Evolutionary conservation across 2,888 invertebrate species (phyloP).

Genomic region (Xylota sylvarum): DNA sequence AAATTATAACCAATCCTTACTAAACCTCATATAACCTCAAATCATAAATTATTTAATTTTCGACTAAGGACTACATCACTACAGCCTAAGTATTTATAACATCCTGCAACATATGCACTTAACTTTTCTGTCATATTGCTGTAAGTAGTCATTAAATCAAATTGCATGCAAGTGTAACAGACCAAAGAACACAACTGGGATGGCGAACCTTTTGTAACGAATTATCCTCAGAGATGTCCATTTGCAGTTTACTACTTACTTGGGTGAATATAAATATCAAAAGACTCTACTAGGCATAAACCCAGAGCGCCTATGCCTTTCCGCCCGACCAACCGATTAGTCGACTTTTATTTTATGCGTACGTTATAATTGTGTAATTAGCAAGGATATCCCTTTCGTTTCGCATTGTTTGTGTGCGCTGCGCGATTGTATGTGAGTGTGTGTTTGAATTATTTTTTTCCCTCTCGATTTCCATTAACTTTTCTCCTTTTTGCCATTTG

Average conservation of each 20-base stretch:
- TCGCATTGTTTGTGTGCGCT: constrained; percentile 32
- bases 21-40: too few species aligned
- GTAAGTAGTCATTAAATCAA: constrained; percentile 9
- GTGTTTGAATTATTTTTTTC: constrained; percentile 49
- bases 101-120: neutral
- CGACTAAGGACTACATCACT: too few species aligned
- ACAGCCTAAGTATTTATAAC: neutral
- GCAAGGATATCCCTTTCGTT: constrained; percentile 43
- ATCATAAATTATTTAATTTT: too few species aligned
- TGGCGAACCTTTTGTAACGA: constrained; percentile 29
- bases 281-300: constrained; percentile 20
- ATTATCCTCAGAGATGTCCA: constrained; percentile 42
- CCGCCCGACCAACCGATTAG: constrained; percentile 50
- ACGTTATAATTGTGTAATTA: constrained; percentile 73
- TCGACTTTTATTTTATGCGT: constrained; percentile 63
- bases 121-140: neutral
- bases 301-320: constrained; percentile 26
- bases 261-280: constrained; percentile 38
- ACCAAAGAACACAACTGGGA: constrained; percentile 20
- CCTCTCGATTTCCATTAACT: constrained; percentile 61
- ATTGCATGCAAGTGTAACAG: constrained; percentile 43
- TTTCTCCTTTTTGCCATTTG: constrained; percentile 55
- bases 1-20: too few species aligned
- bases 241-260: constrained; percentile 46
- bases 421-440: constrained; percentile 3